phyloP scores from a whole-genome alignment of 2,888 invertebrate species.

The Microplitis manilae region DNA sequence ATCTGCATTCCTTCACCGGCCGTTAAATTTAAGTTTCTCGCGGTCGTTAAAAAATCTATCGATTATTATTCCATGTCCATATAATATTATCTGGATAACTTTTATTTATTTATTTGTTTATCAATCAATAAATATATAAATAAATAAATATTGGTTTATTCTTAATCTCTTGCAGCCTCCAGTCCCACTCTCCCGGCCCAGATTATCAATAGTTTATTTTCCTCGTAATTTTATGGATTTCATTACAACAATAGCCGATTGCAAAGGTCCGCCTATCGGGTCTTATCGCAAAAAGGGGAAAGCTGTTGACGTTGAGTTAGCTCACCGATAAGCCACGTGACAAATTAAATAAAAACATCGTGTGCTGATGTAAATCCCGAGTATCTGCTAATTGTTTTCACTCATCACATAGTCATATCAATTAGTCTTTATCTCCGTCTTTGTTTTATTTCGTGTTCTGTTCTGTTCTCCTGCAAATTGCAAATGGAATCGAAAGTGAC shows the following conservation, averaged over 20 bases:
- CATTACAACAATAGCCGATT: neutral
- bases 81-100: neutral
- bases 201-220: too few relatives aligned
- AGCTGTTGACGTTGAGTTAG: neutral
- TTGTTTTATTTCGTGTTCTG: too few relatives aligned
- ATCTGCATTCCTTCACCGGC: constrained; percentile 33
- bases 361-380: too few relatives aligned
- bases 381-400: too few relatives aligned
- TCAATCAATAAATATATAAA: neutral
- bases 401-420: too few relatives aligned
- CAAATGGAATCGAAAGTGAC: neutral
- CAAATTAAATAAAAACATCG: neutral
- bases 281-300: neutral
- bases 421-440: too few relatives aligned
- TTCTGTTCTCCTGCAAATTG: neutral
- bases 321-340: neutral
- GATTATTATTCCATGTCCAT: constrained; percentile 7
- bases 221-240: neutral
- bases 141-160: neutral
- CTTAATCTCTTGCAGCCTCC: too few relatives aligned
- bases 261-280: too few relatives aligned
- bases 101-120: neutral
- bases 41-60: constrained; percentile 29
- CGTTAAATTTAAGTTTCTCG: constrained; percentile 32
- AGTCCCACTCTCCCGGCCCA: too few relatives aligned